Percentiles rank a stretch among this genome's conserved stretches.
Evolutionary conservation across 2,888 invertebrate genomes (phyloP).

Genomic region (Disparrhopalites patrizii): DNA sequence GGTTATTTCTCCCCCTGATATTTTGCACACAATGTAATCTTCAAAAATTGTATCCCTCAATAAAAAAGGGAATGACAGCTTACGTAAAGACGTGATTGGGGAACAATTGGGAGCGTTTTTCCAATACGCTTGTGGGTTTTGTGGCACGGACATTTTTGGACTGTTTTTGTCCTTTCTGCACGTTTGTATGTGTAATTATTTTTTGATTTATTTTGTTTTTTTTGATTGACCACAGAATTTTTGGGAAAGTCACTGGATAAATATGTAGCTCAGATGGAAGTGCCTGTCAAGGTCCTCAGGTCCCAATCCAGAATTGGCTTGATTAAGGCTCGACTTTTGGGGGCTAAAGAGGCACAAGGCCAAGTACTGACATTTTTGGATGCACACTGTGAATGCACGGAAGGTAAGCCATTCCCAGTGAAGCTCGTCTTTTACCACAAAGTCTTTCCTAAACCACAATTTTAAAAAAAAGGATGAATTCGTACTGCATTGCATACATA

Average conservation of each 20-base stretch:
- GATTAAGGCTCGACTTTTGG: slow-evolving; percentile 75
- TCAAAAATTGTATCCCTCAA: too few relatives aligned
- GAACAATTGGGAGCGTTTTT: too few relatives aligned
- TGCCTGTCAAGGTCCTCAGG: slow-evolving; percentile 64
- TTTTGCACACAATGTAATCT: too few relatives aligned
- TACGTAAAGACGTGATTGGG: too few relatives aligned
- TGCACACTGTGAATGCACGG: slow-evolving; percentile 87
- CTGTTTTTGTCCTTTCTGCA: not conserved
- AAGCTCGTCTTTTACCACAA: too few relatives aligned
- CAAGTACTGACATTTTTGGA: slow-evolving; percentile 84
- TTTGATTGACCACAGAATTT: slow-evolving; percentile 56
- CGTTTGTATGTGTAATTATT: not conserved
- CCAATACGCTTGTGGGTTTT: too few relatives aligned
- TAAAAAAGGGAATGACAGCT: too few relatives aligned
- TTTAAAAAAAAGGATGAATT: too few relatives aligned
- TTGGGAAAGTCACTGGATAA: slow-evolving; percentile 63
- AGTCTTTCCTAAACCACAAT: too few relatives aligned
- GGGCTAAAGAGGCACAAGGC: slow-evolving; percentile 67
- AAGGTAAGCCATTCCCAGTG: slow-evolving; percentile 57
- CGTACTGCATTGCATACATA: too few relatives aligned
- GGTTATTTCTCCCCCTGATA: too few relatives aligned
- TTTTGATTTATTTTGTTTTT: slow-evolving; percentile 13
- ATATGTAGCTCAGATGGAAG: slow-evolving; percentile 60
- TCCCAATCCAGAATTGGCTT: slow-evolving; percentile 68
- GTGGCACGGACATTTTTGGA: too few relatives aligned